Evolutionary conservation across 2,797 vertebrate species (phyloP), one percentile per base, ranked within the genome.

Genomic region (Podargus strigoides): DNA sequence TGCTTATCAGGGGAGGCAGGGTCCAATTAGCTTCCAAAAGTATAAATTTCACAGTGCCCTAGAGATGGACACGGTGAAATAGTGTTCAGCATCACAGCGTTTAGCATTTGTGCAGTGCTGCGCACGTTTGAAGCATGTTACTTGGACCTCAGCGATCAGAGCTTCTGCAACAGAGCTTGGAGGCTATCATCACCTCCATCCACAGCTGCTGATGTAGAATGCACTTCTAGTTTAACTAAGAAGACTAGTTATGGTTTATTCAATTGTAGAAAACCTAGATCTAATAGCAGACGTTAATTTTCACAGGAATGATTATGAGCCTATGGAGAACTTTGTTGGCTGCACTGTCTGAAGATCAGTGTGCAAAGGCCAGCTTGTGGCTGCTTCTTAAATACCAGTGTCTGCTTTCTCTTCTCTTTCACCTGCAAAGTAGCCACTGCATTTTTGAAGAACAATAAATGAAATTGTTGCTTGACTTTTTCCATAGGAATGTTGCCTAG

Each of bases 401-500:
- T 17, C 53, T 76, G 32, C 52, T 66, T 60, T n/a, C 4, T 52
- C 44, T 87, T 90, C 50, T 55, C 74, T 85, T 87, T 67, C 37
- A 49, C 10, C 49, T 78, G 34, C 34, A 75, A 39, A 60, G 24
- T 12, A 21, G 22, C 26, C 62, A 46, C 28, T 11, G 11, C 13
- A 4, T n/a, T 83, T 89, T 39, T 64, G 30, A 92, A 79, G 26
- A 81, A 74, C 42, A 90, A 64, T 63, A 76, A 87, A 67, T 49
- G 21, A 75, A 90, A 75, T 77, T 74, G 30, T n/a, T 67, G 12
- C 44, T 66, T 56, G 56, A 42, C 39, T 83, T 82, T 97, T 85
- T 92, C 75, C 84, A 89, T 84, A 68, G 73, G 72, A 89, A 84
- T 23, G 84, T 95, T 96, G 84, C 95, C 95, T 88, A 85, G 93